These are phyloP conservation scores for Microtus ochrogaster DNA, from an alignment of 2,113 vertebrate genomes.

Conservation along the genomic window DNA sequence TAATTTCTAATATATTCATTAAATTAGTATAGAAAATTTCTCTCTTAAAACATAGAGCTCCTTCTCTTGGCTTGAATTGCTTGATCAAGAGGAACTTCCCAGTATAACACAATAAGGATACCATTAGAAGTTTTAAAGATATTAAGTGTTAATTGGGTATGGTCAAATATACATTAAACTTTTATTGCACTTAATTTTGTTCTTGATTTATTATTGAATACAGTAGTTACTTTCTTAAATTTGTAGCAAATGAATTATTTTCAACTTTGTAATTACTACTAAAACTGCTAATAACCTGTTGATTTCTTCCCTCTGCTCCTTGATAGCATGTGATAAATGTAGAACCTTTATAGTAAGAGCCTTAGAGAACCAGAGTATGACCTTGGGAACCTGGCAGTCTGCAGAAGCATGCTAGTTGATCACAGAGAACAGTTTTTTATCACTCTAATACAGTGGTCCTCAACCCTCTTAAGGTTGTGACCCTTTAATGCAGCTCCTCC, in stretches of 20 bases:
- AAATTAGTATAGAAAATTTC: slow-evolving; percentile 55
- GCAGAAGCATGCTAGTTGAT: background rate
- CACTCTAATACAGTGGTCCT: background rate
- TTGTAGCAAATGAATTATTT: slow-evolving; percentile 41
- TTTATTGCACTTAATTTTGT: slow-evolving; percentile 68
- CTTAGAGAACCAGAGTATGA: background rate
- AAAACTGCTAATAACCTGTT: background rate
- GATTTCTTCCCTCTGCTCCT: background rate
- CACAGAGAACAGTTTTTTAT: background rate
- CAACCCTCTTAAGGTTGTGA: background rate
- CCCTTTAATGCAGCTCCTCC: background rate
- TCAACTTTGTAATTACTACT: slow-evolving; percentile 55
- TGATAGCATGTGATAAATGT: background rate
- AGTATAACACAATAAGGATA: background rate
- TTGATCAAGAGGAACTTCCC: slow-evolving; percentile 46
- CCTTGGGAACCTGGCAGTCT: background rate
- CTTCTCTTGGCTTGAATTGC: slow-evolving; percentile 37
- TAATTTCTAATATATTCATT: slow-evolving; percentile 53
- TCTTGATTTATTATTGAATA: slow-evolving; percentile 55
- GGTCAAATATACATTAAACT: slow-evolving; percentile 64
- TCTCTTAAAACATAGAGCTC: slow-evolving; percentile 35
- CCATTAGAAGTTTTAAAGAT: slow-evolving; percentile 59
- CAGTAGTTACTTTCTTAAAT: background rate
- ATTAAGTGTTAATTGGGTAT: slow-evolving; percentile 70
- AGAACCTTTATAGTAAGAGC: background rate